A percentile compares a stretch with the other conserved stretches of the same genome.
Evolutionary conservation across 2,797 vertebrate genomes (phyloP).

Genomic region (Chanos chanos): DNA sequence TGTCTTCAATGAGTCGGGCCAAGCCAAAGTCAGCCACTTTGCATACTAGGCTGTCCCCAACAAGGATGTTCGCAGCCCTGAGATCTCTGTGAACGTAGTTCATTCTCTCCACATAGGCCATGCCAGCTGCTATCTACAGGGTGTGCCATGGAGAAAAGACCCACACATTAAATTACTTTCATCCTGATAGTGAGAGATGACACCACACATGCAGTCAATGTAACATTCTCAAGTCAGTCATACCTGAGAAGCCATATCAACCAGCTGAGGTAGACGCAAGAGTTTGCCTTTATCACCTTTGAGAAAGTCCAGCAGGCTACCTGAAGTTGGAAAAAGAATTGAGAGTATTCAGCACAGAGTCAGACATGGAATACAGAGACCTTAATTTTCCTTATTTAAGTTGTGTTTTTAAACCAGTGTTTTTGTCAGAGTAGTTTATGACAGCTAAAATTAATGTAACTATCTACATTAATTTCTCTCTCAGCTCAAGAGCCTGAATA

Average conservation of each 20-base stretch:
- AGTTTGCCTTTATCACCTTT: slow-evolving; percentile 92
- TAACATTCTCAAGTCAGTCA: too few species aligned
- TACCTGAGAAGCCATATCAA: slow-evolving; percentile 97
- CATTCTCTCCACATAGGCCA: slow-evolving; percentile 97
- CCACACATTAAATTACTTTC: background rate
- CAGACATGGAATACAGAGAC: background rate
- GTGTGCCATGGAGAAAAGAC: background rate
- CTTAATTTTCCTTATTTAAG: background rate
- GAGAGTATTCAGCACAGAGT: too few species aligned
- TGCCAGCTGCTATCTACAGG: slow-evolving; percentile 89
- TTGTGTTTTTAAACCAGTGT: too few species aligned
- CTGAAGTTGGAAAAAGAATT: slow-evolving; percentile 55
- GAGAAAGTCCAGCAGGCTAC: slow-evolving; percentile 92
- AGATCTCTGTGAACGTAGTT: slow-evolving; percentile 97
- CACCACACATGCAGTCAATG: too few species aligned
- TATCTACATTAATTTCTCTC: too few species aligned
- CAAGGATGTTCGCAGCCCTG: slow-evolving; percentile 93
- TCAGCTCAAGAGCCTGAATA: too few species aligned
- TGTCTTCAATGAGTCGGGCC: slow-evolving; percentile 94
- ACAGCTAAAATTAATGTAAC: too few species aligned
- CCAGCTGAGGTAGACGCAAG: slow-evolving; percentile 90
- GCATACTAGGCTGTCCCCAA: slow-evolving; percentile 91
- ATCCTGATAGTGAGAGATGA: too few species aligned
- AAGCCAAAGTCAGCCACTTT: slow-evolving; percentile 95
- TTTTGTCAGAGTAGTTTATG: too few species aligned